Percentiles rank a stretch among this genome's conserved stretches.
phyloP scores from a whole-genome alignment of 2,797 vertebrate species.

The Valencia hispanica region DNA sequence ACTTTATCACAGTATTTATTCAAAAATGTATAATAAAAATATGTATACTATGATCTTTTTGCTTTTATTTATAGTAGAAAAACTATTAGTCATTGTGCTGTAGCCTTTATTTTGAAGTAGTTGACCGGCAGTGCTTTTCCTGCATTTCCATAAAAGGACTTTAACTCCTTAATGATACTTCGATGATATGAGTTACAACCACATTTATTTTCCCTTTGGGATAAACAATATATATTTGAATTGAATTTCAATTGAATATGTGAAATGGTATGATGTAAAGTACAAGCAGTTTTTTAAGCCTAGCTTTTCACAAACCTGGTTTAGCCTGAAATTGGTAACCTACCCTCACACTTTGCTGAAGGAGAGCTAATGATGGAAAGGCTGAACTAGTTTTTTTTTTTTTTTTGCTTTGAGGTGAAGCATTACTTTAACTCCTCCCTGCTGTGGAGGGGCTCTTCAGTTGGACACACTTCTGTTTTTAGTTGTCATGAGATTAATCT shows the following conservation, averaged over 20 bases:
- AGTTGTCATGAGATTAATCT: slow-evolving; percentile 10
- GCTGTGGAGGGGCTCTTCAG: slow-evolving; percentile 7
- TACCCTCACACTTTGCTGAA: not conserved
- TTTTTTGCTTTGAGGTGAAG: not conserved
- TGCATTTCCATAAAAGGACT: too few species aligned
- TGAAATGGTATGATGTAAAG: not conserved
- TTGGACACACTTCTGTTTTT: not conserved
- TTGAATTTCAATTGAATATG: not conserved
- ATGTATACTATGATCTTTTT: not conserved
- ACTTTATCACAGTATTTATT: not conserved
- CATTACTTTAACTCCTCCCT: not conserved
- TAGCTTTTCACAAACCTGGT: not conserved
- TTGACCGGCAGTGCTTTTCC: too few species aligned
- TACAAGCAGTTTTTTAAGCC: too few species aligned
- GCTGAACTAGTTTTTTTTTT: not conserved
- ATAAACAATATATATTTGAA: too few species aligned
- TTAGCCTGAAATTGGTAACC: not conserved
- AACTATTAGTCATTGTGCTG: not conserved
- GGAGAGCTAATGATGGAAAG: not conserved
- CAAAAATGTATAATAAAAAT: not conserved
- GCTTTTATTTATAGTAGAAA: not conserved
- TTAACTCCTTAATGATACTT: too few species aligned
- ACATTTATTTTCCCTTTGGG: too few species aligned
- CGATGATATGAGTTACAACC: too few species aligned
- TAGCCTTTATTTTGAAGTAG: too few species aligned